These are phyloP conservation scores for Cantharis rufa DNA, from an alignment of 2,888 invertebrate species.

Conservation along the genomic window DNA sequence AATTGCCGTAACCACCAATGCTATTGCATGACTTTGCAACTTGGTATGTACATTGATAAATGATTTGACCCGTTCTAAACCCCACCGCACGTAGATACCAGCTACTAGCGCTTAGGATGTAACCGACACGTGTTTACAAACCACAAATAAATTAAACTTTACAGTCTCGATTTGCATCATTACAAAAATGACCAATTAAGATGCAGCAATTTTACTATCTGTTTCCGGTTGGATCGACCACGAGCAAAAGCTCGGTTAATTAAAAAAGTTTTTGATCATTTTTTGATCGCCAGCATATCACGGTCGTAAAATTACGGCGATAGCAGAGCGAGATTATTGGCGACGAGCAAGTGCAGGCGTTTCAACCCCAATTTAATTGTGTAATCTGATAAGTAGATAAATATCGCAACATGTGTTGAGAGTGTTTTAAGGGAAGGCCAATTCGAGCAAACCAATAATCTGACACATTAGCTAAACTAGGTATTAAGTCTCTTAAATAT, in stretches of 20 bases:
- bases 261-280: neutral
- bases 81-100: conserved; percentile 36
- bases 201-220: neutral
- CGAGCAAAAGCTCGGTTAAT: neutral
- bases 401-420: conserved; percentile 52
- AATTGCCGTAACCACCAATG: conserved; percentile 39
- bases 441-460: conserved; percentile 34
- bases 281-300: neutral
- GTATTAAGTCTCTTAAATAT: conserved; percentile 28
- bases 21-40: conserved; percentile 46
- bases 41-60: conserved; percentile 46
- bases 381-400: conserved; percentile 43
- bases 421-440: conserved; percentile 38
- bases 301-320: neutral
- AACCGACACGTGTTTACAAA: conserved; percentile 16
- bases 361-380: conserved; percentile 28
- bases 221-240: neutral
- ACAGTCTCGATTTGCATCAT: conserved; percentile 15
- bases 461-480: conserved; percentile 39
- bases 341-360: conserved; percentile 2
- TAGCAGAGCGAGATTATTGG: neutral
- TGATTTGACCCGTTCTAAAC: conserved; percentile 41
- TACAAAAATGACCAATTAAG: neutral
- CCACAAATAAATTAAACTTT: conserved; percentile 9
- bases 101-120: conserved; percentile 36